phyloP scores from a whole-genome alignment of 2,888 invertebrate genomes.

The Ichneumoninae sp. region DNA sequence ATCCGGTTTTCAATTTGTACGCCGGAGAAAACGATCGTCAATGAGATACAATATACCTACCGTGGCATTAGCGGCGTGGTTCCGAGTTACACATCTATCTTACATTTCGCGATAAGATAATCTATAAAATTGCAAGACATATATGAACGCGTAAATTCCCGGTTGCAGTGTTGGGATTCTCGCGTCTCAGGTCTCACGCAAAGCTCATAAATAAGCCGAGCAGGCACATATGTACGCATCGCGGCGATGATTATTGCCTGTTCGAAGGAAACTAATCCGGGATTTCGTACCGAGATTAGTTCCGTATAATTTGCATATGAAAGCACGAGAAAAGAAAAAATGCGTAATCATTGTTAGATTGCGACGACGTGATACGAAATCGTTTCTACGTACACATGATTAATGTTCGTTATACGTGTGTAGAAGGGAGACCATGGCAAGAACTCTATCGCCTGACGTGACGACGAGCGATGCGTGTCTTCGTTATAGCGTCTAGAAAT shows the following conservation, averaged over 20 bases:
- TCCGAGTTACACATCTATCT: neutral
- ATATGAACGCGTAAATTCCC: neutral
- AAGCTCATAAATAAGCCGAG: conserved; percentile 42
- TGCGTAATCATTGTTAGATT: conserved; percentile 29
- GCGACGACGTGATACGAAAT: conserved; percentile 18
- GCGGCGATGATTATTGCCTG: neutral
- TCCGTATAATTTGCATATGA: conserved; percentile 40
- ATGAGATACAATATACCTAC: neutral
- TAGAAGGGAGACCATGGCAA: conserved; percentile 9
- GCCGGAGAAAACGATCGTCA: neutral
- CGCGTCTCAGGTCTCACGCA: conserved; percentile 29
- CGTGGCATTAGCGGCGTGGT: neutral
- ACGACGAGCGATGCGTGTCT: conserved; percentile 60
- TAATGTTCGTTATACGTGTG: neutral
- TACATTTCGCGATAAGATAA: neutral
- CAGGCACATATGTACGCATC: neutral
- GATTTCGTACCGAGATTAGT: conserved; percentile 7
- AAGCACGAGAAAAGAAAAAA: neutral
- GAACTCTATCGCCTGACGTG: conserved; percentile 61
- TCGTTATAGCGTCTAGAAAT: conserved; percentile 62
- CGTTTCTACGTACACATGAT: neutral
- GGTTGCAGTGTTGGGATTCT: conserved; percentile 26
- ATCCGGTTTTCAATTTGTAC: neutral
- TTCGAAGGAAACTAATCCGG: conserved; percentile 6
- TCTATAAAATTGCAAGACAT: neutral